These are phyloP conservation scores for Actias luna DNA, from an alignment of 2,888 invertebrate species.

Conservation along the genomic window DNA sequence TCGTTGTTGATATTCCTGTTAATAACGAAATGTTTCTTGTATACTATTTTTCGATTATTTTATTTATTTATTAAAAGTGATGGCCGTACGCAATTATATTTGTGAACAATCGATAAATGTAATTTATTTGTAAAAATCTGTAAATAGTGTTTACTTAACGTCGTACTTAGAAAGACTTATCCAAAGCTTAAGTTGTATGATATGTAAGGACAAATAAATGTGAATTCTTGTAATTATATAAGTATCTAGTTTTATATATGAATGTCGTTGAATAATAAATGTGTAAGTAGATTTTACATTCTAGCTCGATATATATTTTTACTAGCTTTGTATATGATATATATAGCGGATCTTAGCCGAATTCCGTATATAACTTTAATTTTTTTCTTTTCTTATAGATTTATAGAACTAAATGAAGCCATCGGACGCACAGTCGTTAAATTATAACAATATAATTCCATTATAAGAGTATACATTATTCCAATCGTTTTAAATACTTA, in stretches of 20 bases:
- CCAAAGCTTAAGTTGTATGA: slow-evolving; percentile 29
- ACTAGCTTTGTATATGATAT: slow-evolving; percentile 30
- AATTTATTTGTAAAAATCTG: slow-evolving; percentile 10
- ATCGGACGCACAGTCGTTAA: background rate
- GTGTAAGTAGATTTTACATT: slow-evolving; percentile 43
- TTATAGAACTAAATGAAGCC: background rate
- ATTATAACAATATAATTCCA: background rate
- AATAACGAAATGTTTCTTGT: background rate
- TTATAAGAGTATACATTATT: background rate
- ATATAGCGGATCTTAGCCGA: slow-evolving; percentile 21
- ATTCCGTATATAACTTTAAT: slow-evolving; percentile 12
- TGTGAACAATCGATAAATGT: slow-evolving; percentile 6
- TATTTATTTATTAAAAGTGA: background rate
- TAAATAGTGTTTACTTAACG: slow-evolving; percentile 28
- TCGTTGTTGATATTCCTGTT: background rate
- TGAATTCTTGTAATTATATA: slow-evolving; percentile 27
- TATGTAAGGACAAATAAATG: slow-evolving; percentile 21
- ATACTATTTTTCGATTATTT: background rate
- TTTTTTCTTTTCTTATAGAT: background rate
- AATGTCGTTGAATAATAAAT: slow-evolving; percentile 22
- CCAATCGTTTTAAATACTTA: background rate
- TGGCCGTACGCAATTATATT: slow-evolving; percentile 9
- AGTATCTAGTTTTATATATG: slow-evolving; percentile 16
- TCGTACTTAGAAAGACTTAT: slow-evolving; percentile 34
- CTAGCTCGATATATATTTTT: slow-evolving; percentile 30